phyloP scores from a whole-genome alignment of 2,888 invertebrate species.

The Tinea pellionella region DNA sequence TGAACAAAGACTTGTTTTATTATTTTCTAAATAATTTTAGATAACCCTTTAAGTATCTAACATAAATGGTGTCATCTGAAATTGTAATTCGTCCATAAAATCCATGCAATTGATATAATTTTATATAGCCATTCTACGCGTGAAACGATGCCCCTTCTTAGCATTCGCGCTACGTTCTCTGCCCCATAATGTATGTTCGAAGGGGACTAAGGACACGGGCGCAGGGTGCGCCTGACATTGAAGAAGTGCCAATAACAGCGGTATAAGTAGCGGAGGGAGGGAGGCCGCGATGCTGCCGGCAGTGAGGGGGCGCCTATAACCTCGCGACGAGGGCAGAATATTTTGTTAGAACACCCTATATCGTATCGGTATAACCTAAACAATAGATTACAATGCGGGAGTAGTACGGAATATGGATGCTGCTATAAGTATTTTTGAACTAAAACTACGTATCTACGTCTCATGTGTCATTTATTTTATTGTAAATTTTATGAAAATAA shows the following conservation, averaged over 20 bases:
- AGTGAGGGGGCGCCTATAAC: conserved; percentile 59
- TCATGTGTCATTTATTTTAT: not conserved
- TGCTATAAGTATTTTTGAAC: not conserved
- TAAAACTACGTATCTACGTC: not conserved
- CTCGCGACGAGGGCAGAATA: conserved; percentile 66
- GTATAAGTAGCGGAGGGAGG: conserved; percentile 65
- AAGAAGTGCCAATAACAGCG: conserved; percentile 71
- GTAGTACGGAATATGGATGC: conserved; percentile 11
- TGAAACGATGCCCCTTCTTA: conserved; percentile 28
- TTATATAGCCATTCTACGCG: conserved; percentile 39
- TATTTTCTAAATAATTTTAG: not conserved
- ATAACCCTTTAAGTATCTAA: not conserved
- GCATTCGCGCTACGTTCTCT: conserved; percentile 51
- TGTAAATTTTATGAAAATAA: not conserved
- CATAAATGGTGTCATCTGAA: conserved; percentile 39
- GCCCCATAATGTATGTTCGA: conserved; percentile 49
- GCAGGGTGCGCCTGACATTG: conserved; percentile 69
- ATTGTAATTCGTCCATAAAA: conserved; percentile 58
- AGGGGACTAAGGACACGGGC: conserved; percentile 44
- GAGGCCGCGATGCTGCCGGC: not conserved
- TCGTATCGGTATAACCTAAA: conserved; percentile 37
- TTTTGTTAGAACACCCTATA: conserved; percentile 49
- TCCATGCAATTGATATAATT: conserved; percentile 63
- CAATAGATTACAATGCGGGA: conserved; percentile 63
- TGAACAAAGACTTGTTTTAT: not conserved